These are phyloP conservation scores for Peromyscus melanophrys DNA, from an alignment of 2,797 vertebrate species.

Conservation along the genomic window DNA sequence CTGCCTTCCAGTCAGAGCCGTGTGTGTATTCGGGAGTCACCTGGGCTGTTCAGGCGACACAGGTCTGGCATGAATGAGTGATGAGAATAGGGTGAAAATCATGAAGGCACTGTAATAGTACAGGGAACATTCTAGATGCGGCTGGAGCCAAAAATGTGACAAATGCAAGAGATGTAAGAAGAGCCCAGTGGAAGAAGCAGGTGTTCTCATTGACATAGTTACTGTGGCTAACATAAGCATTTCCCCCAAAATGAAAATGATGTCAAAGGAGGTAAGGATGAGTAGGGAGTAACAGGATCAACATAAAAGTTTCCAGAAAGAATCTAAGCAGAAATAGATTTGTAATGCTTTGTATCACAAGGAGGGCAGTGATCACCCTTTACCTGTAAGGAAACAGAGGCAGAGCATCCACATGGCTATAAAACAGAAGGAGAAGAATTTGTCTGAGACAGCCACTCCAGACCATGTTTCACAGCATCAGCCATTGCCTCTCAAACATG, in stretches of 20 bases:
- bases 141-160: not conserved
- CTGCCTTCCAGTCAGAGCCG: not conserved
- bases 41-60: not conserved
- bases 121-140: not conserved
- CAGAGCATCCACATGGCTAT: not conserved
- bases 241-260: not conserved
- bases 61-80: conserved; percentile 12
- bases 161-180: not conserved
- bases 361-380: not conserved
- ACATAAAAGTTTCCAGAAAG: conserved; percentile 28
- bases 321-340: conserved; percentile 18
- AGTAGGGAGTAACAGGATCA: not conserved
- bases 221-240: not conserved
- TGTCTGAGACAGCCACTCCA: not conserved
- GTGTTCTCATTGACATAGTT: not conserved
- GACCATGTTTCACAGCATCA: not conserved
- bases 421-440: not conserved
- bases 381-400: not conserved
- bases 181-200: not conserved
- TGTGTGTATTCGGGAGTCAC: not conserved
- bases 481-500: not conserved
- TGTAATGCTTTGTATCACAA: not conserved
- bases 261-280: not conserved
- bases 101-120: not conserved
- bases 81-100: not conserved